phyloP scores from a whole-genome alignment of 2,888 invertebrate species.

The Coleophora flavipennella region DNA sequence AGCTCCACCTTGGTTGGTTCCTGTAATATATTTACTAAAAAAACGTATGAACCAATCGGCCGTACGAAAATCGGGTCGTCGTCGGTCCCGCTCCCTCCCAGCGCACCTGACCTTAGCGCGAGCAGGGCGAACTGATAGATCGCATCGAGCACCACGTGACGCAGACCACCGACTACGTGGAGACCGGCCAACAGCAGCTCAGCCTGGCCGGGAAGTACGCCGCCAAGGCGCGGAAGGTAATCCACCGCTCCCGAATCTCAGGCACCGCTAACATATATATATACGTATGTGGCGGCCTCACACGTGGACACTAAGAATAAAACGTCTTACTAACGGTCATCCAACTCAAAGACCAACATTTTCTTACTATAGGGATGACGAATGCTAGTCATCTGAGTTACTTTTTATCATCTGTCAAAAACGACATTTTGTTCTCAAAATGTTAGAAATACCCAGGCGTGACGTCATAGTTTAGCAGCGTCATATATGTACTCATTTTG shows the following conservation, averaged over 20 bases:
- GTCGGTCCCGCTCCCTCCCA: conserved; percentile 48
- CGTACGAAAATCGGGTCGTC: conserved; percentile 27
- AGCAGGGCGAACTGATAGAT: conserved; percentile 94
- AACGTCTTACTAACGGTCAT: not conserved
- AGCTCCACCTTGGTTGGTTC: conserved; percentile 42
- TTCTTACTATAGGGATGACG: too few species aligned
- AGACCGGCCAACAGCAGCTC: conserved; percentile 84
- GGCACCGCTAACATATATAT: conserved; percentile 4
- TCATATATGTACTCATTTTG: too few species aligned
- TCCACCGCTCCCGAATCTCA: conserved; percentile 6
- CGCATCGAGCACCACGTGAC: conserved; percentile 95
- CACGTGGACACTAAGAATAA: not conserved
- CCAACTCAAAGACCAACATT: too few species aligned
- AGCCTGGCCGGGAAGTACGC: conserved; percentile 86
- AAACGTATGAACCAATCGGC: conserved; percentile 65
- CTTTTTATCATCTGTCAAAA: too few species aligned
- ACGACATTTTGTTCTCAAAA: too few species aligned
- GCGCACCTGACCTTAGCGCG: conserved; percentile 53
- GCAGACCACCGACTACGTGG: conserved; percentile 88
- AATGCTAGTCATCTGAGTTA: too few species aligned
- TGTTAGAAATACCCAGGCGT: too few species aligned
- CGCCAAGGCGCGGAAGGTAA: conserved; percentile 91
- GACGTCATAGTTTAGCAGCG: too few species aligned
- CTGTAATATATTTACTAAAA: conserved; percentile 38
- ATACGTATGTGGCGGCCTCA: not conserved